Evolutionary conservation across 2,113 vertebrate species (phyloP).

Genomic region (Eira barbara): DNA sequence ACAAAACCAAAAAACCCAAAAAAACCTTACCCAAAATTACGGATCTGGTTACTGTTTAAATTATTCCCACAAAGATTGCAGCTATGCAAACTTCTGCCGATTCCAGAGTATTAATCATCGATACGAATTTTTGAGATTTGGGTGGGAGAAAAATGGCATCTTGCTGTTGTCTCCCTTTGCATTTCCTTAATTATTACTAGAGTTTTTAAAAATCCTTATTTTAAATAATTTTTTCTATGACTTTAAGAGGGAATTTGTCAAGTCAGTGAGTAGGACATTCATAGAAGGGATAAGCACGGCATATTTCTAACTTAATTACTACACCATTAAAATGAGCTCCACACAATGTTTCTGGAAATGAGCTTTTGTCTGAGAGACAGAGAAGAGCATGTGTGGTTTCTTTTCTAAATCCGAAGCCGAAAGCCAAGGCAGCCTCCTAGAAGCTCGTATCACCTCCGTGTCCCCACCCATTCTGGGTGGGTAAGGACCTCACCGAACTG

Average conservation of each 20-base stretch:
- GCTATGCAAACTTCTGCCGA: neutral
- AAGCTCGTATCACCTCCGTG: neutral
- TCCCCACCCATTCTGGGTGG: neutral
- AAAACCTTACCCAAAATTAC: too few relatives aligned
- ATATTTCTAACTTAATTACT: conserved; percentile 31
- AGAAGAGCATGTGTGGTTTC: neutral
- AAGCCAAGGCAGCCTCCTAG: neutral
- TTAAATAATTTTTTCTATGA: conserved; percentile 17
- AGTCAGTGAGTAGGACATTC: neutral
- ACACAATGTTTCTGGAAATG: neutral
- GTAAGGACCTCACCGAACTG: neutral
- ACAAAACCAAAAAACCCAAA: too few relatives aligned
- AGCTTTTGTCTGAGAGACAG: neutral
- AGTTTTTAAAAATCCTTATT: neutral
- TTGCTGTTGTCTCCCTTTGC: conserved; percentile 8
- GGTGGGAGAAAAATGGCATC: neutral
- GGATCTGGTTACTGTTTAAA: neutral
- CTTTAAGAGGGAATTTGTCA: neutral
- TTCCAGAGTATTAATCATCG: neutral
- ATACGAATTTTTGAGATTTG: neutral
- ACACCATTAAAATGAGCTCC: neutral
- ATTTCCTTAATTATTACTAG: conserved; percentile 42
- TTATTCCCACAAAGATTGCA: neutral
- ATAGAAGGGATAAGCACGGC: neutral
- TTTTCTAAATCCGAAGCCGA: neutral